Evolutionary conservation across 2,888 invertebrate species (phyloP).

Genomic region (Operophtera brumata): DNA sequence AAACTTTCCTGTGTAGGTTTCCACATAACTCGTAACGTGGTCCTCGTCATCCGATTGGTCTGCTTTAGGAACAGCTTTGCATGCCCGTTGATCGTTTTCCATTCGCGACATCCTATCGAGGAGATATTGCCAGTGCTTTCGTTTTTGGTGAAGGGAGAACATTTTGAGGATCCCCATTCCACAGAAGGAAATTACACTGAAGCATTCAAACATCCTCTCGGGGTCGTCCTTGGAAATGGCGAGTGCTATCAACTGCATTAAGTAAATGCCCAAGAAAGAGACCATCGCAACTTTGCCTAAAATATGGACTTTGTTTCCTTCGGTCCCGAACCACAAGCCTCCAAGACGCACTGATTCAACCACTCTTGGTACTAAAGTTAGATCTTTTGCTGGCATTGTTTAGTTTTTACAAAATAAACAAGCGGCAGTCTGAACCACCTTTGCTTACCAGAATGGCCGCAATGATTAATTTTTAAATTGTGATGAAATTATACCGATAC

Average conservation of each 20-base stretch:
- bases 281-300: constrained; percentile 38
- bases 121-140: constrained; percentile 47
- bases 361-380: constrained; percentile 11
- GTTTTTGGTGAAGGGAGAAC: constrained; percentile 41
- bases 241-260: constrained; percentile 48
- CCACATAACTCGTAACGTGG: constrained; percentile 26
- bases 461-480: background rate
- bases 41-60: constrained; percentile 41
- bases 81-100: constrained; percentile 45
- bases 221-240: constrained; percentile 44
- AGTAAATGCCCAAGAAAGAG: constrained; percentile 43
- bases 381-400: constrained; percentile 7
- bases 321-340: constrained; percentile 40
- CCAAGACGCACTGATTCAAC: constrained; percentile 32
- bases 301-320: constrained; percentile 35
- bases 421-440: background rate
- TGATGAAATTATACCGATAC: background rate
- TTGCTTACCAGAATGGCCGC: background rate
- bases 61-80: constrained; percentile 25
- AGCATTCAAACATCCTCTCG: constrained; percentile 54
- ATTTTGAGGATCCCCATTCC: constrained; percentile 60
- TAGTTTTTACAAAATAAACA: background rate
- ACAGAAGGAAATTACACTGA: constrained; percentile 59
- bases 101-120: constrained; percentile 41
- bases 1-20: constrained; percentile 48